Percentiles rank a stretch among this genome's conserved stretches.
Conservation (phyloP, 2,888 invertebrate species). For the Tipula helvola region DNA sequence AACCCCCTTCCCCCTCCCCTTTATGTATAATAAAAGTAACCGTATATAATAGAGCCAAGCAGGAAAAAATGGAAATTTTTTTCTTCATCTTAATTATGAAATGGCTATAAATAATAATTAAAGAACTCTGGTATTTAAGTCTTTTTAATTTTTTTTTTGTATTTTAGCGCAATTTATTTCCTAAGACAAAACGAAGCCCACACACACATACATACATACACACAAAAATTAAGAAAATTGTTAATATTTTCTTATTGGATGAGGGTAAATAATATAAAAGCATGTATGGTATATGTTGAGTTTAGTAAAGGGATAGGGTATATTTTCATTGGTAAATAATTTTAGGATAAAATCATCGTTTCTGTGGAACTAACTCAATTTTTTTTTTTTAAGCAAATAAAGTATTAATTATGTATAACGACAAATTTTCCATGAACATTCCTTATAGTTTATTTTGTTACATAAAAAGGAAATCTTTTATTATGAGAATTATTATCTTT, state of each 20-base stretch:
- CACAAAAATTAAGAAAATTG: neutral
- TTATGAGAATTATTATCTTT: neutral
- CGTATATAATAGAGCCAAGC: neutral
- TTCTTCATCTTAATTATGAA: conserved; percentile 6
- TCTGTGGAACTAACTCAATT: neutral
- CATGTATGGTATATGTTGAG: neutral
- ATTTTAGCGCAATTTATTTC: neutral
- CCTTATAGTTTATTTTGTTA: neutral
- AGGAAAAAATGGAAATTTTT: neutral
- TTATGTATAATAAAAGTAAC: neutral
- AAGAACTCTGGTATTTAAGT: conserved; percentile 11
- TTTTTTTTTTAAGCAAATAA: neutral
- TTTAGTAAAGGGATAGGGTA: neutral
- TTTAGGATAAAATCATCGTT: neutral
- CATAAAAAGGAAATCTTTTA: neutral
- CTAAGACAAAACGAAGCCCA: neutral
- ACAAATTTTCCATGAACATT: neutral
- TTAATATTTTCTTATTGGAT: conserved; percentile 5
- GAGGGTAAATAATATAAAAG: neutral
- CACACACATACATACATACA: neutral
- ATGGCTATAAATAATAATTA: conserved; percentile 12
- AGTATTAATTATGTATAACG: neutral
- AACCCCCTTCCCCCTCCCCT: neutral
- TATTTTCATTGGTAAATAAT: neutral
- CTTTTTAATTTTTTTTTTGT: neutral